Evolutionary conservation across 2,888 invertebrate genomes (phyloP).

Genomic region (Morpho deidamia): DNA sequence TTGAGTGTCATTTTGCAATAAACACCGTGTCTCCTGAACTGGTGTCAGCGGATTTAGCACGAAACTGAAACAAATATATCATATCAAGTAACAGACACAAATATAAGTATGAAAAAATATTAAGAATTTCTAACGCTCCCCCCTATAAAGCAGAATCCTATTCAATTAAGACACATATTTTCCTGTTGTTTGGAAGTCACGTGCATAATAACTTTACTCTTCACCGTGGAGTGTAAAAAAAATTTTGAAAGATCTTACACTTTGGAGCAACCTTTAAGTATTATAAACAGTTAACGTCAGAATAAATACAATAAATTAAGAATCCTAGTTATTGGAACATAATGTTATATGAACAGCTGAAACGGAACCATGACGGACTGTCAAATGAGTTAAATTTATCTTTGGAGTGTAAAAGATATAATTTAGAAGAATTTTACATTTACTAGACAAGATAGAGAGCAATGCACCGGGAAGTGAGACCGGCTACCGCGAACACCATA

Average conservation of each 20-base stretch:
- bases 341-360: slow-evolving; percentile 4
- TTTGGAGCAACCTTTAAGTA: too few relatives aligned
- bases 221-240: too few relatives aligned
- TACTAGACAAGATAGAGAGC: slow-evolving; percentile 21
- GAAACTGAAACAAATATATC: slow-evolving; percentile 81
- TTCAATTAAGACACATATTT: too few relatives aligned
- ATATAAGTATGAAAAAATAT: not conserved
- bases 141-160: too few relatives aligned
- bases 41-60: slow-evolving; percentile 95
- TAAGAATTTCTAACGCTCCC: too few relatives aligned
- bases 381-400: slow-evolving; percentile 20
- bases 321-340: not conserved
- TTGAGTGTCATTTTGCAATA: slow-evolving; percentile 94
- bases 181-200: too few relatives aligned
- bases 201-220: too few relatives aligned
- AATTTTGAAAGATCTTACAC: too few relatives aligned
- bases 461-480: slow-evolving; percentile 23
- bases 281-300: too few relatives aligned
- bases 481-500: slow-evolving; percentile 17
- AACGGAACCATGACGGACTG: slow-evolving; percentile 7
- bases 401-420: slow-evolving; percentile 21
- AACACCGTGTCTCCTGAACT: slow-evolving; percentile 93
- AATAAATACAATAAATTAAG: too few relatives aligned
- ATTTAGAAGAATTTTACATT: slow-evolving; percentile 25
- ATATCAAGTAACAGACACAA: not conserved